phyloP scores from a whole-genome alignment of 2,888 invertebrate species.

The Cybosia mesomella region DNA sequence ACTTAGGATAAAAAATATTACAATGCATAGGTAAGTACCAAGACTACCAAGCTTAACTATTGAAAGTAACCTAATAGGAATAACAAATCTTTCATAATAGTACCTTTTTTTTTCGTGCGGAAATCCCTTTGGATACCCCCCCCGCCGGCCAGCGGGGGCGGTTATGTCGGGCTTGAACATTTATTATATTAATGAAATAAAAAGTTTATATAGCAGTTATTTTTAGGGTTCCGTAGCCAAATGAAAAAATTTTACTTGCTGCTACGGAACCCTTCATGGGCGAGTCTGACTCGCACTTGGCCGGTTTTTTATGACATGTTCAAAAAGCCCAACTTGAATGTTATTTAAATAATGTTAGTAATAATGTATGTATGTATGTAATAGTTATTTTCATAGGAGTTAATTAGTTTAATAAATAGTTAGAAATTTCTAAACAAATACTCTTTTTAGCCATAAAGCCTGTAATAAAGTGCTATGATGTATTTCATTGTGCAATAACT shows the following conservation, averaged over 20 bases:
- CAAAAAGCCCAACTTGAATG: not conserved
- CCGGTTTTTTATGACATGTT: not conserved
- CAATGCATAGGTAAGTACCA: not conserved
- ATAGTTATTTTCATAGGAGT: no score
- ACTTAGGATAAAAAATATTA: constrained; percentile 10
- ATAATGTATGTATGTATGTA: no score
- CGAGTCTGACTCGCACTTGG: no score
- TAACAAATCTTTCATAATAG: not conserved
- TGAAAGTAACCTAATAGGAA: not conserved
- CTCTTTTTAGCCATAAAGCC: not conserved
- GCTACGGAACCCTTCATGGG: no score
- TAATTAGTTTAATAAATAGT: not conserved
- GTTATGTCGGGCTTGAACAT: no score
- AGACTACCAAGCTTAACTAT: constrained; percentile 1
- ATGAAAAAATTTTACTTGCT: no score
- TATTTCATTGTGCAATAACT: not conserved
- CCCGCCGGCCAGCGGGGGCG: no score
- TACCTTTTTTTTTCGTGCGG: no score
- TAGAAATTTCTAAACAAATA: not conserved
- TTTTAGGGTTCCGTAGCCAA: no score
- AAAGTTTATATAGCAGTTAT: not conserved
- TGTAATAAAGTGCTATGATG: not conserved
- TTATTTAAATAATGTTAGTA: not conserved
- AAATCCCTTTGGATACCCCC: no score
- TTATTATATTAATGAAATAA: not conserved